Base-by-base conservation (phyloP, 2,797 vertebrate genomes). In the Miichthys miiuy region DNA sequence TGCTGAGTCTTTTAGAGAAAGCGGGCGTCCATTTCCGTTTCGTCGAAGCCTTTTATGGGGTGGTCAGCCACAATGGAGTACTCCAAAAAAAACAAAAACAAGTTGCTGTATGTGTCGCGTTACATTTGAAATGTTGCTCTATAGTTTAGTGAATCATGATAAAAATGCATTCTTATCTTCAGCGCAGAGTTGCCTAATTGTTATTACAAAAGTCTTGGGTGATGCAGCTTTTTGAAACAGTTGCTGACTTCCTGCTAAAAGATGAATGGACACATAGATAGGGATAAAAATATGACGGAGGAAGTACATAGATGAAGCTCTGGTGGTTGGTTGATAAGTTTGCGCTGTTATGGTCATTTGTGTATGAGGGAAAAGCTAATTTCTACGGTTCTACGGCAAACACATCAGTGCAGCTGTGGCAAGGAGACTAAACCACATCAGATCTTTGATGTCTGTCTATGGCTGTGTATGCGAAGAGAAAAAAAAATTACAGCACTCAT, bases 1-100 rank as follows among this genome's bases (percentile, higher is more conserved):
- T 76, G 56, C 42, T 64, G 10, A 57, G 68, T 76, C 74, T 87
- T 82, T 9, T 76, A 80, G 76, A 78, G 64, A 76, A 82, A 87
- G 69, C 50, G 12, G 68, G 17, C 75, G 42, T 85, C 63, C 65
- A 61, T 88, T 89, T 88, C 77, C 65, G 3, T 55, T 85, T 46
- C 75, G 72, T 44, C 54, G n/a, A 38, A 52, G 21, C 69, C 16
- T 79, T 88, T 83, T 77, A 80, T 50, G 20, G 11, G 17, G 52
- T 48, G 79, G 88, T 83, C 70, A 75, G 75, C 81, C 85, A 77
- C 64, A 85, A 51, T 21, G 23, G 47, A 77, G 56, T 44, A 10
- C 64, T 38, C 27, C 42, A 61, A 62, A 69, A 56, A 52, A 23
- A 42, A 21, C 9, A 21, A 23, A 48, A 20, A 21, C 25, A 60